These are phyloP conservation scores for Carassius gibelio DNA, from an alignment of 2,113 vertebrate genomes.

Conservation along the genomic window DNA sequence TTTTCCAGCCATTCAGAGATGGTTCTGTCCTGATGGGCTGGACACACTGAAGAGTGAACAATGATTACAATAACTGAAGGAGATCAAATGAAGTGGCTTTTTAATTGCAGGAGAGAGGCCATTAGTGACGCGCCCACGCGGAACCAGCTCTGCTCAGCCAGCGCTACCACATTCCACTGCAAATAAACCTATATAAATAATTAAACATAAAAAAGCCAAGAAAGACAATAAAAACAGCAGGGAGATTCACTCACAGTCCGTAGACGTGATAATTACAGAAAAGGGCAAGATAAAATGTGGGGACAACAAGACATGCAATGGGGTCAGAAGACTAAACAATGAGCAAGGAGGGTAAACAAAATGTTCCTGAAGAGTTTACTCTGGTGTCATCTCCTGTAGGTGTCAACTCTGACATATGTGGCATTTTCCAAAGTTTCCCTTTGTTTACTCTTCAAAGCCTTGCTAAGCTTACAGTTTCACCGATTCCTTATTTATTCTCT, in stretches of 20 bases:
- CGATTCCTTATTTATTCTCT: neutral
- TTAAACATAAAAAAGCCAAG: neutral
- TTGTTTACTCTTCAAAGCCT: neutral
- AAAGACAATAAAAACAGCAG: conserved; percentile 8
- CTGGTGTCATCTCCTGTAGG: neutral
- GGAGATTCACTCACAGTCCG: conserved; percentile 46
- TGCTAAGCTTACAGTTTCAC: neutral
- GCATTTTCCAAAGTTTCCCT: conserved; percentile 15
- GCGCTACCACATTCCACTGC: conserved; percentile 19
- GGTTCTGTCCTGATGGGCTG: conserved; percentile 27
- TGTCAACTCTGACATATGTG: neutral
- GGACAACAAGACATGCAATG: conserved; percentile 10
- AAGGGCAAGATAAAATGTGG: conserved; percentile 29
- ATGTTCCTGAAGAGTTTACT: conserved; percentile 11
- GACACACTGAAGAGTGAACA: conserved; percentile 51
- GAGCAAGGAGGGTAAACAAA: conserved; percentile 18
- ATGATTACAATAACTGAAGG: conserved; percentile 49
- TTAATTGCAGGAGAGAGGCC: conserved; percentile 64
- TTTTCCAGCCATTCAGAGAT: conserved; percentile 36
- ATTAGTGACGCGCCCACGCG: conserved; percentile 50
- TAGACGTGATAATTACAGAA: conserved; percentile 49
- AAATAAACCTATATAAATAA: conserved; percentile 23
- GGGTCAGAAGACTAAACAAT: conserved; percentile 11
- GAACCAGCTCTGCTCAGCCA: conserved; percentile 22
- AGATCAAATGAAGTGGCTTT: conserved; percentile 60